Base-by-base conservation (phyloP, 2,797 vertebrate species). In the Anomalospiza imberbis region DNA sequence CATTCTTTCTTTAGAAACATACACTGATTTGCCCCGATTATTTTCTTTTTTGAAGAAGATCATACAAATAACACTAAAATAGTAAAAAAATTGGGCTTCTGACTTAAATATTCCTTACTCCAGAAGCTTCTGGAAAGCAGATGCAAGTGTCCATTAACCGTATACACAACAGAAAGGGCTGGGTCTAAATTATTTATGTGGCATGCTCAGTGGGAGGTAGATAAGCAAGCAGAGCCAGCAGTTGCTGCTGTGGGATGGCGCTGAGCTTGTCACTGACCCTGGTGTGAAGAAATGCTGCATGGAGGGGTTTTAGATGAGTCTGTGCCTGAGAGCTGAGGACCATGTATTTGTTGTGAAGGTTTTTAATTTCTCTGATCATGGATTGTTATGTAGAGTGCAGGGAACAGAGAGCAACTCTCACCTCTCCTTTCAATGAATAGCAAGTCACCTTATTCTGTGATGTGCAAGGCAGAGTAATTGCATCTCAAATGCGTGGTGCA, bases 391-490 rank as follows among this genome's bases (percentile, higher is more conserved):
- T 89, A 85, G 55, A 80, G 71, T 61, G 65, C 68, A 57, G 84
- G 87, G 85, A 96, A 85, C 84, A 93, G 83, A 96, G 84, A 93
- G 20, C 89, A 91, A 62, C 76, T 72, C 91, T 95, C 88, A 82
- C 66, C 85, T 94, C 50, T 76, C 75, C 89, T 96, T 91, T 55
- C 81, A 53, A 16, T 92, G 84, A 93, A 89, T 86, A 93, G 61
- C 78, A 82, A 93, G 91, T 95, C 89, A 91, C 92, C 88, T 94
- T 94, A 91, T 74, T 63, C 44, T 87, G 81, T 83, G 88, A 58
- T 87, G 79, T 93, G 94, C 89, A 96, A 95, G 89, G 89, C 93
- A 94, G 89, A 88, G 91, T 96, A 96, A 95, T 96, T 93, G 94
- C 84, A 85, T 96, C 89, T 97, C 92, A 89, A 91, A 92, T 73